Evolutionary conservation across 2,113 vertebrate genomes (phyloP).

Genomic region (Bujurquina vittata): DNA sequence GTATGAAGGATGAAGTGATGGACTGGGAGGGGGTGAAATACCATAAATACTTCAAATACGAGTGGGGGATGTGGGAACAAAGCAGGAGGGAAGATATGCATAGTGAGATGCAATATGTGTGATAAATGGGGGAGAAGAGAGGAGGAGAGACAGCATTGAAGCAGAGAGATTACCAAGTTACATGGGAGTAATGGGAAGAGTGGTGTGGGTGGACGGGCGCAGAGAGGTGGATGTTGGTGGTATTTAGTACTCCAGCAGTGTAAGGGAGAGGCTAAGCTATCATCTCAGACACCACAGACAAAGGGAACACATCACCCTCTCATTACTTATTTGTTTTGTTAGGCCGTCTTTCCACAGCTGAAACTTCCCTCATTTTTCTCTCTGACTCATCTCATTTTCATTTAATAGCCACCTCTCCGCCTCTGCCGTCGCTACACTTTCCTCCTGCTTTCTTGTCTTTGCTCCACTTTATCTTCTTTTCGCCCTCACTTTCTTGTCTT

Average conservation of each 20-base stretch:
- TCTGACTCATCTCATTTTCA: constrained; percentile 15
- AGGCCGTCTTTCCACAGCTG: constrained; percentile 16
- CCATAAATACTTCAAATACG: constrained; percentile 2
- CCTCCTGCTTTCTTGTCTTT: not conserved
- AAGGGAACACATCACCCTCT: constrained; percentile 53
- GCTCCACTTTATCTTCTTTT: not conserved
- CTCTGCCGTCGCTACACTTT: not conserved
- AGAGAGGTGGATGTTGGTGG: constrained; percentile 46
- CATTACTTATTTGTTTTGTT: constrained; percentile 64
- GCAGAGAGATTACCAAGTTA: constrained; percentile 38
- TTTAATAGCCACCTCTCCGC: constrained; percentile 15
- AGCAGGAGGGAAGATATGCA: not conserved
- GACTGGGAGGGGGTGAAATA: not conserved
- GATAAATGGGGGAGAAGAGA: constrained; percentile 23
- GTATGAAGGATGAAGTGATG: constrained; percentile 20
- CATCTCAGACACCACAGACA: constrained; percentile 64
- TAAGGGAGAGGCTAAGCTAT: constrained; percentile 54
- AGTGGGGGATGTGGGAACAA: constrained; percentile 11
- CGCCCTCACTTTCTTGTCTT: constrained; percentile 7
- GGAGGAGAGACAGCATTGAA: constrained; percentile 31
- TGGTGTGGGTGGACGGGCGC: constrained; percentile 55
- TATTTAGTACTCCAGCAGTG: constrained; percentile 52
- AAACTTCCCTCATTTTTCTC: constrained; percentile 36
- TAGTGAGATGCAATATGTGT: constrained; percentile 16
- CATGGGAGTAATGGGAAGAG: constrained; percentile 45